Evolutionary conservation across 1,140 invertebrate genomes (phyloP).

Genomic region (Microplitis mediator): DNA sequence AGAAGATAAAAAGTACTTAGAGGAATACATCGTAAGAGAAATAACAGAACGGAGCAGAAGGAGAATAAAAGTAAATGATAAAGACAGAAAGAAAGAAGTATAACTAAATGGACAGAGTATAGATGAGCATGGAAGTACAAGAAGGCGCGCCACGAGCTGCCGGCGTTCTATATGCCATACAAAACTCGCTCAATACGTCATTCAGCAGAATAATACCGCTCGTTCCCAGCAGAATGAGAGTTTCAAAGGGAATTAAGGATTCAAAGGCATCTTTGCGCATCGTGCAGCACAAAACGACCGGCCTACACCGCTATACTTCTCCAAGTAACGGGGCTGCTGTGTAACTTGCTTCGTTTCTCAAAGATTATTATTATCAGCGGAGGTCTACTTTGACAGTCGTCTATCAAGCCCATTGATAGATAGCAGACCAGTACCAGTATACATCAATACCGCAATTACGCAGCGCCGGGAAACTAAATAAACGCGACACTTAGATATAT

Average conservation of each 20-base stretch:
- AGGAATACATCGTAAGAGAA: conserved; percentile 6
- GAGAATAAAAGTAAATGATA: conserved; percentile 5
- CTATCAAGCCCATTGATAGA: too few species aligned
- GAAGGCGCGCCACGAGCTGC: conserved; percentile 34
- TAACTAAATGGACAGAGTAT: neutral
- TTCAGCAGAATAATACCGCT: conserved; percentile 62
- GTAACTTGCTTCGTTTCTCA: too few species aligned
- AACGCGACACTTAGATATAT: too few species aligned
- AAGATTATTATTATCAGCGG: too few species aligned
- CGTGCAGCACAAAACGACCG: conserved; percentile 55
- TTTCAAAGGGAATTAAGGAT: conserved; percentile 65
- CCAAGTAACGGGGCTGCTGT: too few species aligned
- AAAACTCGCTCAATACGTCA: conserved; percentile 64
- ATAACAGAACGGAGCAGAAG: conserved; percentile 17
- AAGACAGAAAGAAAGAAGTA: neutral
- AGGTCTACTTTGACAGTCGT: too few species aligned
- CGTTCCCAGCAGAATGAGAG: conserved; percentile 62
- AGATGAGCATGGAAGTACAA: neutral
- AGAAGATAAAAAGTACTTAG: neutral
- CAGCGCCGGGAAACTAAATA: too few species aligned
- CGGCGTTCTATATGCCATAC: conserved; percentile 52
- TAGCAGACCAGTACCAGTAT: too few species aligned
- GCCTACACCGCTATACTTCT: conserved; percentile 30
- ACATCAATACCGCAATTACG: too few species aligned
- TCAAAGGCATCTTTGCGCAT: conserved; percentile 62